Evolutionary conservation across 2,113 vertebrate genomes (phyloP), one percentile per base, ranked within the genome.

Genomic region (Brachypteracias leptosomus): DNA sequence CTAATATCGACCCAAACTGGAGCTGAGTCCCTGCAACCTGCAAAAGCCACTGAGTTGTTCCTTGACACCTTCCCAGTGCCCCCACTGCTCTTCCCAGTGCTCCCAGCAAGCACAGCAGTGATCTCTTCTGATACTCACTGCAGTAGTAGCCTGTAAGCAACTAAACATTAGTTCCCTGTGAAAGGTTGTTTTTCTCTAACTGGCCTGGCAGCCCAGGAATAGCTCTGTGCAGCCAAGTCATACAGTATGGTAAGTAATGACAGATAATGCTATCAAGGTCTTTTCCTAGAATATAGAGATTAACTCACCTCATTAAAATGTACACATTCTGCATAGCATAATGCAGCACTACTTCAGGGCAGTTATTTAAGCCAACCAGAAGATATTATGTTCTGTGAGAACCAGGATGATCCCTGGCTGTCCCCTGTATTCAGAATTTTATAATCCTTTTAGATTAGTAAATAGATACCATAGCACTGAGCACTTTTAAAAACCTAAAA

Each of bases 281-380:
- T 93, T 55, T 75, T 89, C 65, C 68, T 83, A 80, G 71, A 95
- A 92, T 72, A 61, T 1, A 80, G 71, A 33, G 71, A 93, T 92
- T 94, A 90, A 91, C 46, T 95, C 86, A 82, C 44, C 84, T 97
- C 90, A 91, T 94, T 90, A 84, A 95, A 88, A 73, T 38, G 67
- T 62, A 72, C 90, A 83, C 35, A 58, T 61, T 88, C 42, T 59
- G 52, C 71, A 66, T 3, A 79, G 55, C 49, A 49, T 24, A 77
- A 71, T 42, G 62, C 80, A 82, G 62, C 7, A 78, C 42, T 52
- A 51, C 90, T 47, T 49, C 57, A 86, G 68, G 66, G 84, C 33
- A 67, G 66, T 31, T 55, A 19, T 73, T 90, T 59, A 66, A 91
- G 46, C 62, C 35, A 85, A 58, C 13, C 55, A 38, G 75, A 52